Conservation (phyloP, 1,140 invertebrate genomes). For the Brachionus paranguensis region DNA sequence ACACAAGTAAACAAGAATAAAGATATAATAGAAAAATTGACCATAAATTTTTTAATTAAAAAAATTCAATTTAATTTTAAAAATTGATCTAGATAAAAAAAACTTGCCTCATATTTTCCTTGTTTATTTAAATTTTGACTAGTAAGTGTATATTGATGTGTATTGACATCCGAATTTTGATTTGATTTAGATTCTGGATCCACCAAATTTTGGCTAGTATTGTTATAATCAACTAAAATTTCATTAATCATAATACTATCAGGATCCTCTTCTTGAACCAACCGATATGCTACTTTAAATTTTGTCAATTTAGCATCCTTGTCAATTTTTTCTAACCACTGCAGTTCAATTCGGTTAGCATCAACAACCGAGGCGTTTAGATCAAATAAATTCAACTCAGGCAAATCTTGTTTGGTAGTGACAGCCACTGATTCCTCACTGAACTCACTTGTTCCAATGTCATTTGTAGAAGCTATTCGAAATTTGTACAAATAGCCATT, state of each 20-base stretch:
- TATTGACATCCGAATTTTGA: not conserved
- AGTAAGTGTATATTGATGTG: not conserved
- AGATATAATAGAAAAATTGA: too few species aligned
- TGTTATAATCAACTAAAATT: conserved; percentile 5
- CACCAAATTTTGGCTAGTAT: not conserved
- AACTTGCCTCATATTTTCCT: conserved; percentile 21
- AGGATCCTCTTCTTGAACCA: not conserved
- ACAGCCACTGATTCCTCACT: conserved; percentile 80
- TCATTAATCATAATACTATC: conserved; percentile 19
- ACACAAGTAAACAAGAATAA: too few species aligned
- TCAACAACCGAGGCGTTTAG: not conserved
- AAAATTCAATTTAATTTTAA: not conserved
- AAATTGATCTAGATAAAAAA: not conserved
- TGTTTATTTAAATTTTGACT: conserved; percentile 2
- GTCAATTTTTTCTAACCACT: not conserved
- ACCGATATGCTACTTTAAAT: conserved; percentile 26
- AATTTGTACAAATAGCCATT: conserved; percentile 80
- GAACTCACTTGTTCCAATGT: conserved; percentile 84
- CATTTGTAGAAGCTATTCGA: conserved; percentile 87
- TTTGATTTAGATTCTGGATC: not conserved
- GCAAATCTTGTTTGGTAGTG: conserved; percentile 59
- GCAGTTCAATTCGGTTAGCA: not conserved
- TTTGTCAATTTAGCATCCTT: not conserved
- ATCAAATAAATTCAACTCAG: not conserved
- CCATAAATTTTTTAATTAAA: too few species aligned